Conservation (phyloP, 2,888 invertebrate genomes). For the Hirtodrosophila duncani region DNA sequence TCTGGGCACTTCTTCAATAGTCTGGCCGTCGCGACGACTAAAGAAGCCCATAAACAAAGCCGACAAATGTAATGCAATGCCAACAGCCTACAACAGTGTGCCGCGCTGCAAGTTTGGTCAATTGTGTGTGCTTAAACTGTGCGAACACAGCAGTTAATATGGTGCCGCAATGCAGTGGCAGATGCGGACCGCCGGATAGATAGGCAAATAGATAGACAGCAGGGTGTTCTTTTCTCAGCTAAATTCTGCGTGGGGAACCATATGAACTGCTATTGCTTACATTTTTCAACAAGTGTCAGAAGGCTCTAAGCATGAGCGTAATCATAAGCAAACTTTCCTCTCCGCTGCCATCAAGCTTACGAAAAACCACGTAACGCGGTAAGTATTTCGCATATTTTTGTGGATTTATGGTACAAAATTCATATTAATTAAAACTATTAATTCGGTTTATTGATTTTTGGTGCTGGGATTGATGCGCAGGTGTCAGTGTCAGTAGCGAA, state of each 20-base stretch:
- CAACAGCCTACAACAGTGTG: constrained; percentile 17
- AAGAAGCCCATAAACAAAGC: constrained; percentile 50
- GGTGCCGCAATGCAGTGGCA: constrained; percentile 38
- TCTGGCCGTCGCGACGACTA: constrained; percentile 23
- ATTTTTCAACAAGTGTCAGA: too few species aligned
- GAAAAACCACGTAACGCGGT: constrained; percentile 21
- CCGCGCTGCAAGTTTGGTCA: constrained; percentile 11
- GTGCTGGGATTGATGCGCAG: constrained; percentile 37
- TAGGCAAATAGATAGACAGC: too few species aligned
- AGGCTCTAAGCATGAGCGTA: too few species aligned
- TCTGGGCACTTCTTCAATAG: constrained; percentile 9
- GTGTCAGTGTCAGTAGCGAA: constrained; percentile 20
- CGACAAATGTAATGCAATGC: constrained; percentile 49
- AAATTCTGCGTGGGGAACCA: too few species aligned
- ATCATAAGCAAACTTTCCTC: too few species aligned
- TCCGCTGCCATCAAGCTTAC: too few species aligned
- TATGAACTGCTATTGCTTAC: too few species aligned
- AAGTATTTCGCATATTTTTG: constrained; percentile 36
- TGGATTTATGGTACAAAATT: constrained; percentile 38
- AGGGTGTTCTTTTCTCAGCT: too few species aligned
- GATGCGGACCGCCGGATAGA: constrained; percentile 8
- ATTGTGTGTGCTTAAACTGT: constrained; percentile 31
- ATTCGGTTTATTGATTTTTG: constrained; percentile 53
- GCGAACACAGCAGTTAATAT: constrained; percentile 29
- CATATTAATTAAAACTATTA: constrained; percentile 56